Evolutionary conservation across 35 echinoderm and acorn worm genomes (phyloP).

Genomic region (Anneissia japonica): DNA sequence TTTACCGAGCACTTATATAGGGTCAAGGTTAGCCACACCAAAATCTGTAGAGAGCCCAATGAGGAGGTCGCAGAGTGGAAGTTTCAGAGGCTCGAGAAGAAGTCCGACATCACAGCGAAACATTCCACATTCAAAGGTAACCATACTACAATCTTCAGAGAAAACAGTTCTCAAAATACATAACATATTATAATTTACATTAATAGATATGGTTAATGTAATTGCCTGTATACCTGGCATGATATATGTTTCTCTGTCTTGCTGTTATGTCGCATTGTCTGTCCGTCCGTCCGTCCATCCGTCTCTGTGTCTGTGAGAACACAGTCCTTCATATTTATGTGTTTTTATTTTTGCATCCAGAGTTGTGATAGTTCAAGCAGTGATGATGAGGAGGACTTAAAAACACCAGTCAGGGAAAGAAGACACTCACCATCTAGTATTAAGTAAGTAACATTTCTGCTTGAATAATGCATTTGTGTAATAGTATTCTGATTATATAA

Average conservation of each 20-base stretch:
- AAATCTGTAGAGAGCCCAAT: constrained; percentile 13
- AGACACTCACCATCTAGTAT: background rate
- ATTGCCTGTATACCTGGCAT: no score
- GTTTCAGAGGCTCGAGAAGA: constrained; percentile 7
- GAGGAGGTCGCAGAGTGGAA: constrained; percentile 35
- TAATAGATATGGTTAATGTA: background rate
- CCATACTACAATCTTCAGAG: background rate
- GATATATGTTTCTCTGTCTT: no score
- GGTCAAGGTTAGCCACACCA: constrained; percentile 41
- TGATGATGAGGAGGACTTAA: background rate
- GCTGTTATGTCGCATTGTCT: no score
- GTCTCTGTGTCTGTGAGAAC: no score
- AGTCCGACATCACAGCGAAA: constrained; percentile 33
- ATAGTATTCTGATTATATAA: no score
- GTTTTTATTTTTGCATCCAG: background rate
- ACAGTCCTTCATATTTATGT: no score
- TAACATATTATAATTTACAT: background rate
- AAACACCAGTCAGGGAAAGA: background rate
- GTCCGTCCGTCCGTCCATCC: no score
- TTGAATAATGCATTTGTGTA: no score
- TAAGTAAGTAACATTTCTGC: background rate
- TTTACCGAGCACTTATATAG: constrained; percentile 35
- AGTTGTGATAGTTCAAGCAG: background rate
- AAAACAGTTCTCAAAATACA: background rate
- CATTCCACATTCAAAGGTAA: constrained; percentile 29